Base-by-base conservation (phyloP, 2,888 invertebrate genomes). In the Clusia tigrina region DNA sequence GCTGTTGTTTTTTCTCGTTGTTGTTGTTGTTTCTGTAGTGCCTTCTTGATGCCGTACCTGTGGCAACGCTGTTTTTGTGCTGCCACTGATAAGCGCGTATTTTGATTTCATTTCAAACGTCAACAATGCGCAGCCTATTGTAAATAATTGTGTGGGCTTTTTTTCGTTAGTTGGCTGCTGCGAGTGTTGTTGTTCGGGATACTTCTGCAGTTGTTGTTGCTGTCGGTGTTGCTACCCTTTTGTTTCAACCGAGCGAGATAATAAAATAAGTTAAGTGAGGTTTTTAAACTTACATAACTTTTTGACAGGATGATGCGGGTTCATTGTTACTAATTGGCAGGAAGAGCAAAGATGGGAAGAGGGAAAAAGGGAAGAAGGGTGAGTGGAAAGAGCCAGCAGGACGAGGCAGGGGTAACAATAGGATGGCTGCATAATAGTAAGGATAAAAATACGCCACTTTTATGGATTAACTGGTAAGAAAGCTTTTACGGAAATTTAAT, bases 281-380 rank as follows among this genome's bases (percentile, higher is more conserved):
- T 69, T 73, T 74, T 74, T 69, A 68, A 72, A 74, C 74, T 74
- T 74, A n/a, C n/a, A n/a, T 71, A 72, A 74, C 74, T 73, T 74
- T 74, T 70, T 74, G 74, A 74, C 74, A 74, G 74, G 66, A 72
- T 74, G 74, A 74, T 74, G 74, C 72, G 72, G 74, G 74, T 74
- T 58, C 66, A 67, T 55, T 67, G 72, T 70, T n/a, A 2, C 26
- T 54, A 42, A 42, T 54, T 25, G 42, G n/a, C 42, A 42, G 42
- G 9, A 32, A n/a, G n/a, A n/a, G n/a, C n/a, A n/a, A n/a, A n/a
- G n/a, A n/a, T 32, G 32, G 32, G 32, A 6, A 32, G 32, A 32
- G 32, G n/a, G n/a, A n/a, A n/a, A n/a, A n/a, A n/a, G n/a, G n/a
- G n/a, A n/a, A n/a, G n/a, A n/a, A n/a, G n/a, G n/a, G n/a, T n/a